Base-by-base conservation (phyloP, 2,113 vertebrate genomes). In the Aix galericulata region DNA sequence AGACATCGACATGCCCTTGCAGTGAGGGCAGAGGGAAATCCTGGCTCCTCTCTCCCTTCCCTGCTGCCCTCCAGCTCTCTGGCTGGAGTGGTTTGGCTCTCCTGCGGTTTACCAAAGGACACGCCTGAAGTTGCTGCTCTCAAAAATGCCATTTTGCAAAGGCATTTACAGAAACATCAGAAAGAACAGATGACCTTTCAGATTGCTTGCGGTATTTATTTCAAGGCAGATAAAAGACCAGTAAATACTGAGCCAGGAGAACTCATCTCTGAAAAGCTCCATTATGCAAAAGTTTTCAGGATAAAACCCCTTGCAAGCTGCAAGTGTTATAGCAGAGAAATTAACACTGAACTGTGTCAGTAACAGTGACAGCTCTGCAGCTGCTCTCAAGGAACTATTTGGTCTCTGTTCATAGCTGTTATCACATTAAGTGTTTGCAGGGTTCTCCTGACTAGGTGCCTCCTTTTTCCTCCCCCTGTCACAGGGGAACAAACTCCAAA, bases 161-260 rank as follows among this genome's bases (percentile, higher is more conserved):
- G 79, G 80, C 82, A 64, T 90, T 95, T 93, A 63, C 64, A 81
- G 93, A 86, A 82, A 91, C 77, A 82, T 73, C 44, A 85, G 71
- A 60, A 86, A 95, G 92, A 78, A 53, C 44, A 50, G 81, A 80
- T 95, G 95, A 95, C 93, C 94, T 96, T 94, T 94, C 86, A 87
- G 83, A 95, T 71, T 66, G 88, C 90, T 92, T 88, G 66, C 1
- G 10, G 90, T 87, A 83, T 90, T 96, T 91, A 87, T 96, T 93
- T 91, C 86, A 91, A 92, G 74, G 67, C 92, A 89, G 74, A 58
- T 7, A 5, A 81, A 92, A 89, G 79, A 88, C 76, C 77, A 58
- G 21, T 84, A 82, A 86, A 86, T 84, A 86, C 66, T n/a, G 53
- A 92, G 83, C 86, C 63, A 82, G 88, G 69, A 91, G n/a, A 90